Evolutionary conservation across 1,140 invertebrate species (phyloP), one percentile per base, ranked within the genome.

Genomic region (Drosophila saltans): DNA sequence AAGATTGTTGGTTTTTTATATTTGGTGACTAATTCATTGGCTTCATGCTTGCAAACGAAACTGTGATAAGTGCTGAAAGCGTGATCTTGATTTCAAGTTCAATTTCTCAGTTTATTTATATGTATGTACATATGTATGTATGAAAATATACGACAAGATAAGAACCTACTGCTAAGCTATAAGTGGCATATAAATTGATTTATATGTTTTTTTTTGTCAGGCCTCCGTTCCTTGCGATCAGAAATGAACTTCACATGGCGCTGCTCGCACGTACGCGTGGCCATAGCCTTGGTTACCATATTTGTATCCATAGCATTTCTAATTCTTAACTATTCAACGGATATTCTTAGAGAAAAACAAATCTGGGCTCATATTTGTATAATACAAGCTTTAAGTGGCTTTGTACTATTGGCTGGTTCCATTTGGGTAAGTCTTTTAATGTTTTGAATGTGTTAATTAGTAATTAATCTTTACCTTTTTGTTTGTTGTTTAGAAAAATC

Each of bases 251-350:
- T 39, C 21, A 39, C 11, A 10, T 66, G n/a, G 7, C 1, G 4
- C 11, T 16, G 39, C 1, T 6, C 3, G 10, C 4, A 40, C 7
- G 65, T 66, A 9, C 78, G 62, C 11, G 36, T 69, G 21, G 43
- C 9, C 5, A 78, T 84, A 10, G 73, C 78, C 5, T 11, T 26
- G 6, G 41, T 74, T 2, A 68, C 81, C 10, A 0, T 57, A 0
- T 8, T 69, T 16, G 2, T 84, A 6, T 64, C 80, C 26, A 36
- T 71, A 1, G 8, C 2, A 10, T 60, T 4, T 69, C 71, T 41
- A 1, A 26, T 45, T 7, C 52, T 60, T 8, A 26, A 0, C 3
- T 67, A 26, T 26, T 52, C 3, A 9, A 52, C 45, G 45, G 24
- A 52, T 26, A 24, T 52, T 10, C 7, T 52, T 10, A 3, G 6